phyloP scores from a whole-genome alignment of 2,113 vertebrate genomes.

The Ceuthmochares aereus region DNA sequence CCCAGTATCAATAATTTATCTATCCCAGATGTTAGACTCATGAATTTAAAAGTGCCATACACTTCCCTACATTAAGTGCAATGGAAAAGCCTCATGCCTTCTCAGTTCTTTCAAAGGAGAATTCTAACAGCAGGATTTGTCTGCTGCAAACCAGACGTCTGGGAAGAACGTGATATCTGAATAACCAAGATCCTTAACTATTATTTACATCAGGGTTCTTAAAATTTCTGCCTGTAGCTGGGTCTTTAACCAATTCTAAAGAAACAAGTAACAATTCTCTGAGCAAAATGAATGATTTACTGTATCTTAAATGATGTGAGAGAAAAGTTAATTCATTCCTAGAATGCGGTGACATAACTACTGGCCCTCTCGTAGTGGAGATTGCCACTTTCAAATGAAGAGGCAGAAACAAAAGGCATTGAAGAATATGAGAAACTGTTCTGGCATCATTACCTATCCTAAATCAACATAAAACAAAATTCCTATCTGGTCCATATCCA shows the following conservation, averaged over 20 bases:
- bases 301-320: background rate
- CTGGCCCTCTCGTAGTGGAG: background rate
- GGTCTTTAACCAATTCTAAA: background rate
- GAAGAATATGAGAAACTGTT: background rate
- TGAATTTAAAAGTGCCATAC: background rate
- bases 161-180: background rate
- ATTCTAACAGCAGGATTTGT: background rate
- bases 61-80: background rate
- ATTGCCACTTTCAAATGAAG: background rate
- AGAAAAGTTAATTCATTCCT: background rate
- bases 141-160: background rate
- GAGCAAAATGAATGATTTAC: background rate
- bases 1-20: background rate
- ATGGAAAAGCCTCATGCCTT: fast-evolving
- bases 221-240: background rate
- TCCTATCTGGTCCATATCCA: background rate
- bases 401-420: background rate
- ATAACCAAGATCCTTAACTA: background rate
- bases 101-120: background rate
- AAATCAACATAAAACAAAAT: background rate
- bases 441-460: background rate
- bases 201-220: background rate
- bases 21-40: background rate
- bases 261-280: background rate
- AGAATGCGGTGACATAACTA: background rate